These are phyloP conservation scores for Coleophora deauratella DNA, from an alignment of 2,888 invertebrate genomes.

Conservation along the genomic window DNA sequence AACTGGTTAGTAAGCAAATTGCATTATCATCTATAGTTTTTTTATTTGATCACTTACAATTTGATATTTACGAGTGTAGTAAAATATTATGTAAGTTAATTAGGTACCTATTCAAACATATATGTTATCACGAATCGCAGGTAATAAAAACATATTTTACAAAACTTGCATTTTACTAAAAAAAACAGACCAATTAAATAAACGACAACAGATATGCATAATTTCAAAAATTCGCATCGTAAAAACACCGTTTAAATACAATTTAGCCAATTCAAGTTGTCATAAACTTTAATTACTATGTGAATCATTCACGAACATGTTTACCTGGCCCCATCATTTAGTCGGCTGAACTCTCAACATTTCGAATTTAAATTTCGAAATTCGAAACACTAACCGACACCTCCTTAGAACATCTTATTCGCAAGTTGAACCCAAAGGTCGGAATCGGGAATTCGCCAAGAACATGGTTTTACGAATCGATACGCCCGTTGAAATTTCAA, in stretches of 20 bases:
- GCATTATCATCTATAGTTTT: too few relatives aligned
- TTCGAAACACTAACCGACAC: too few relatives aligned
- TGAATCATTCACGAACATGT: conserved; percentile 1
- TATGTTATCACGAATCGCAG: too few relatives aligned
- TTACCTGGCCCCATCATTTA: not conserved
- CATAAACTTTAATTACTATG: not conserved
- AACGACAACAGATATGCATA: not conserved
- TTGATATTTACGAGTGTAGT: too few relatives aligned
- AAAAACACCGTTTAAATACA: not conserved
- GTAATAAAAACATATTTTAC: too few relatives aligned
- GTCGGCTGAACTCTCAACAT: too few relatives aligned
- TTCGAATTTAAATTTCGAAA: not conserved
- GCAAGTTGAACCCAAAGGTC: conserved; percentile 54
- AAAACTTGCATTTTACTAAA: too few relatives aligned
- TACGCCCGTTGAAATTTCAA: conserved; percentile 48
- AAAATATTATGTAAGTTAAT: too few relatives aligned
- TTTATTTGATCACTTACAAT: too few relatives aligned
- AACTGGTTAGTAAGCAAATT: too few relatives aligned
- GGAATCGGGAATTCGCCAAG: conserved; percentile 49
- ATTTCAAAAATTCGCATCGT: conserved; percentile 1
- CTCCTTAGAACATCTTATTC: conserved; percentile 45
- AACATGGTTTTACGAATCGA: conserved; percentile 47
- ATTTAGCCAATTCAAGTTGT: not conserved
- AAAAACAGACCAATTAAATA: too few relatives aligned
- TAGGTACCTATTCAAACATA: too few relatives aligned